Evolutionary conservation across 2,113 vertebrate species (phyloP).

Genomic region (Ailuropoda melanoleuca): DNA sequence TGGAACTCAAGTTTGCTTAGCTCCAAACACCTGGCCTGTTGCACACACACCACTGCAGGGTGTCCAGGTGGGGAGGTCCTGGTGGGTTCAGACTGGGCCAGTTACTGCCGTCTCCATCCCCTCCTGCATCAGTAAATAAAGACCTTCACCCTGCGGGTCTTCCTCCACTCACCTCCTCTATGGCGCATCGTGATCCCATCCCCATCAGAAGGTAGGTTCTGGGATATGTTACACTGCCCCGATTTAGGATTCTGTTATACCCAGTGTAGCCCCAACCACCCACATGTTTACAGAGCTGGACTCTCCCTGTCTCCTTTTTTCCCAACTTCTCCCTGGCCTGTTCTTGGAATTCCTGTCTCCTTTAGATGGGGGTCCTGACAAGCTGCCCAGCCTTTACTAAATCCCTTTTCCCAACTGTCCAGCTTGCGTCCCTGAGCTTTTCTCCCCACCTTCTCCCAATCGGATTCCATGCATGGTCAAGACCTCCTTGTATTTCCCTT

Average conservation of each 20-base stretch:
- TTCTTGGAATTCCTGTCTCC: not conserved
- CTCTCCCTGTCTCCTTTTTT: not conserved
- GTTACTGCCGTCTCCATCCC: not conserved
- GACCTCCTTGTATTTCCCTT: not conserved
- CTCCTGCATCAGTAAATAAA: not conserved
- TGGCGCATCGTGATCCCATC: not conserved
- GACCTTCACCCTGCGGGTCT: not conserved
- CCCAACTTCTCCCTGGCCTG: not conserved
- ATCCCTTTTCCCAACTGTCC: not conserved
- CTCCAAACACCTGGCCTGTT: not conserved
- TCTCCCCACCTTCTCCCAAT: not conserved
- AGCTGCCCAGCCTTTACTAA: not conserved
- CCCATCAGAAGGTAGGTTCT: not conserved
- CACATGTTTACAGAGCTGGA: not conserved
- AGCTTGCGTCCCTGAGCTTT: not conserved
- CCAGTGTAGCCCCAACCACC: not conserved
- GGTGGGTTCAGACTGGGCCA: not conserved
- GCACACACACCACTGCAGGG: not conserved
- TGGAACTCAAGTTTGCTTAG: not conserved
- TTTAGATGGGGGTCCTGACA: not conserved
- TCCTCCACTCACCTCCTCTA: not conserved
- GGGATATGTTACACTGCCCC: not conserved
- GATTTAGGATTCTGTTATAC: not conserved
- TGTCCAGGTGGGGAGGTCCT: accelerated
- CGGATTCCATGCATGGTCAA: not conserved